Base-by-base conservation (phyloP, 2,797 vertebrate genomes). In the Sarcophilus harrisii region DNA sequence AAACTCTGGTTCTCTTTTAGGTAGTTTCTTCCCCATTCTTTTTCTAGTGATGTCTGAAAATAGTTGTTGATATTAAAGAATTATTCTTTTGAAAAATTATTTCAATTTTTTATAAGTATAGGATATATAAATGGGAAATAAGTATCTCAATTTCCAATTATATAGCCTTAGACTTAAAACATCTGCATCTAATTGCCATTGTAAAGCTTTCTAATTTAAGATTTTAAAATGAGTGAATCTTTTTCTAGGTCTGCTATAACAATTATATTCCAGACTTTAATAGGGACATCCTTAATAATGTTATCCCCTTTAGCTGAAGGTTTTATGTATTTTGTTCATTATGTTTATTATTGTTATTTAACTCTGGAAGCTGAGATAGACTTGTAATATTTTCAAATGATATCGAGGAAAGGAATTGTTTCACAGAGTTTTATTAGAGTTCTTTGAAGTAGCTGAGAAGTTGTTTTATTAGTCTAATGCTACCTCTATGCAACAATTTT, bases 21-120 rank as follows among this genome's bases (percentile, higher is more conserved):
- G 1, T 92, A 93, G 93, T 90, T 58, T 94, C 0, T 59, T 94
- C 94, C 92, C 54, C 28, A 29, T 92, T 62, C 4, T 91, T 90
- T 96, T 91, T 94, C 90, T 57, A 94, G 91, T 91, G 45, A 93
- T 66, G 94, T 92, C 28, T 87, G 58, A 91, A 90, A 94, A 11
- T 90, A 92, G 62, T 30, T 49, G 28, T 94, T 95, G 32, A 24
- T 90, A 57, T 91, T 93, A 93, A 94, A 81, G 38, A 95, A 12
- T 87, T 58, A 32, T 58, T 57, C 73, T 93, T 94, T 60, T 94
- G 90, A 90, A 90, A 90, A 73, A 8, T 73, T 96, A 55, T 8
- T 1, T 92, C 24, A 11, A 73, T 29, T 96, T 45, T 55, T 58
- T 92, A n/a, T 91, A 87, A 6, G 60, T 5, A 91, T 96, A 57